Base-by-base conservation (phyloP, 1,140 invertebrate genomes). In the Dolichoris vasculosae region DNA sequence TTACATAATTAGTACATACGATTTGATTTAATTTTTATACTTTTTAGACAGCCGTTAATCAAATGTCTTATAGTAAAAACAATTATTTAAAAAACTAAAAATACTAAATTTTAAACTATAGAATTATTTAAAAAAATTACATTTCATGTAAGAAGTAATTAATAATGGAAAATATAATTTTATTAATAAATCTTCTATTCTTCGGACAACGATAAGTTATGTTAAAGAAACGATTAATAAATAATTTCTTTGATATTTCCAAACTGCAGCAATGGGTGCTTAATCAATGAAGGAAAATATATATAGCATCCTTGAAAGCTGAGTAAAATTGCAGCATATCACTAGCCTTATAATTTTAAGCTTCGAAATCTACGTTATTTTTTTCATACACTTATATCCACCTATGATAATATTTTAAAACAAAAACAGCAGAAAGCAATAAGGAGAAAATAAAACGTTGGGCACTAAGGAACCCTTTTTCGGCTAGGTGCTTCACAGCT, bases 401-500 rank as follows among this genome's bases (percentile, higher is more conserved):
- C 6, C 43, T 7, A 13, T 13, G 43, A n/a, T n/a, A n/a, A n/a
- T 13, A 46, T 46, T 46, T 7, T 13, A 6, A 46, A 46, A 46
- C 43, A 7, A 46, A 46, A 26, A 26, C 6, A 59, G 23, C 23
- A 59, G 55, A 26, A 26, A 26, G 55, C 23, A 26, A 4, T 2
- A 59, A 59, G 55, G 55, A 26, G 9, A 26, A 23, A 26, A 59
- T 4, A 26, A 26, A 59, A 9, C 23, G 15, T 2, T 2, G 15
- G 48, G 8, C 11, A 17, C 48, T 17, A 17, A 51, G 8, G 48
- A 2, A 26, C 23, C 1, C 2, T 73, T 69, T 38, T 40, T 73
- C 69, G 38, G 9, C 69, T 38, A 73, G 69, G 38, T 73, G 69
- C 23, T 38, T 17, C 69, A 23, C 69, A 73, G 69, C 69, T 73